Conservation (phyloP, 2,888 invertebrate species). For the Buathra laborator region DNA sequence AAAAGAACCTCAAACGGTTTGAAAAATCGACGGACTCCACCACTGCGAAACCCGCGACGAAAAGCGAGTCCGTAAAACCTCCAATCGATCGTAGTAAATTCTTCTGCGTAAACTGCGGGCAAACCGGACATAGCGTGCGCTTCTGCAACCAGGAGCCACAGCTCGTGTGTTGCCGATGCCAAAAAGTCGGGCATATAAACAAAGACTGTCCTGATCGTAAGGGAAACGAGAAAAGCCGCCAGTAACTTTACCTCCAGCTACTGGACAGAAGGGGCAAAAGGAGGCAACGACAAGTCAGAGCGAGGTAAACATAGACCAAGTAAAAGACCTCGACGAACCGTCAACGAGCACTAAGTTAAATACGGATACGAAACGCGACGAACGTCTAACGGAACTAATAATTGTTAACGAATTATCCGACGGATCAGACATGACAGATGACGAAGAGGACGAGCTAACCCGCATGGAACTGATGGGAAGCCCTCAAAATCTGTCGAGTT, state of each 20-base stretch:
- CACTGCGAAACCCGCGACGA: not conserved
- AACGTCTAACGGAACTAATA: not conserved
- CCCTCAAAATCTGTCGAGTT: not conserved
- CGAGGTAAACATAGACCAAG: not conserved
- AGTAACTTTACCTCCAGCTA: constrained; percentile 35
- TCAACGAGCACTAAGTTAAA: not conserved
- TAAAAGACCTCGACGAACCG: not conserved
- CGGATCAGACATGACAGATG: constrained; percentile 2
- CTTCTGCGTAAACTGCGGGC: constrained; percentile 44
- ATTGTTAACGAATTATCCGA: not conserved
- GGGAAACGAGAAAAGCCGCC: constrained; percentile 41
- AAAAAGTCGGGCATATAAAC: constrained; percentile 7
- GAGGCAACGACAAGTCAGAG: not conserved
- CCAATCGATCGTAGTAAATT: constrained; percentile 20
- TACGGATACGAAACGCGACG: not conserved
- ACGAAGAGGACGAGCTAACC: constrained; percentile 2
- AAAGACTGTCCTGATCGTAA: constrained; percentile 24
- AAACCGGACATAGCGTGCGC: constrained; percentile 29
- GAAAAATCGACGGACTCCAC: not conserved
- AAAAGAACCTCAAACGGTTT: constrained; percentile 34
- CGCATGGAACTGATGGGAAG: not conserved
- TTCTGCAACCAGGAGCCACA: constrained; percentile 21
- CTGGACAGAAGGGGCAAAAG: not conserved
- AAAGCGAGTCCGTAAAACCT: not conserved
- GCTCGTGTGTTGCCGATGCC: constrained; percentile 17